phyloP scores from a whole-genome alignment of 2,797 vertebrate genomes.

The Acrossocheilus fasciatus region DNA sequence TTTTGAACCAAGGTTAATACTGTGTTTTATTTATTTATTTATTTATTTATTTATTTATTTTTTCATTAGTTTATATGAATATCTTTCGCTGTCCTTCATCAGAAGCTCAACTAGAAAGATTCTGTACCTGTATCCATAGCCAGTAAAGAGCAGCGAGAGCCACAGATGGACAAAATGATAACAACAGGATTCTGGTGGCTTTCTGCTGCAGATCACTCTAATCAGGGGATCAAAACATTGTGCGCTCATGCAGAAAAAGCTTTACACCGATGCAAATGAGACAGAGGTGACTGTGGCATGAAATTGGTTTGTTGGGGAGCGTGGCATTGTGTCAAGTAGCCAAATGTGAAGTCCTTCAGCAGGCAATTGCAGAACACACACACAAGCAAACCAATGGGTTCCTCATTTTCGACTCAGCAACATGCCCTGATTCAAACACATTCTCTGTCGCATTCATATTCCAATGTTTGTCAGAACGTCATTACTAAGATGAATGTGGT shows the following conservation, averaged over 20 bases:
- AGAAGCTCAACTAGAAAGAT: constrained; percentile 1
- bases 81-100: background rate
- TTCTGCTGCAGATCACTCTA: constrained; percentile 54
- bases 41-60: background rate
- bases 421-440: constrained; percentile 24
- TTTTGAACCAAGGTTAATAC: background rate
- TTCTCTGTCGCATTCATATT: constrained; percentile 37
- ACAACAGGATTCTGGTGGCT: constrained; percentile 39
- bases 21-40: background rate
- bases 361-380: constrained; percentile 25
- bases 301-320: constrained; percentile 57
- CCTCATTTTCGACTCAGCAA: constrained; percentile 6
- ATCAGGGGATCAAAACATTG: constrained; percentile 60
- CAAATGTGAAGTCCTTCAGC: constrained; percentile 33
- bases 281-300: constrained; percentile 57
- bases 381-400: constrained; percentile 26
- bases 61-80: background rate
- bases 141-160: constrained; percentile 18
- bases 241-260: constrained; percentile 48
- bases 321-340: constrained; percentile 51
- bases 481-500: constrained; percentile 36
- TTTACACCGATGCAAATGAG: constrained; percentile 51
- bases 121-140: constrained; percentile 10
- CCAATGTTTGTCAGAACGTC: constrained; percentile 30
- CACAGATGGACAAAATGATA: constrained; percentile 49